phyloP scores from a whole-genome alignment of 30 jellyfish, hydroid and myxozoan species.

The Turritopsis rubra region DNA sequence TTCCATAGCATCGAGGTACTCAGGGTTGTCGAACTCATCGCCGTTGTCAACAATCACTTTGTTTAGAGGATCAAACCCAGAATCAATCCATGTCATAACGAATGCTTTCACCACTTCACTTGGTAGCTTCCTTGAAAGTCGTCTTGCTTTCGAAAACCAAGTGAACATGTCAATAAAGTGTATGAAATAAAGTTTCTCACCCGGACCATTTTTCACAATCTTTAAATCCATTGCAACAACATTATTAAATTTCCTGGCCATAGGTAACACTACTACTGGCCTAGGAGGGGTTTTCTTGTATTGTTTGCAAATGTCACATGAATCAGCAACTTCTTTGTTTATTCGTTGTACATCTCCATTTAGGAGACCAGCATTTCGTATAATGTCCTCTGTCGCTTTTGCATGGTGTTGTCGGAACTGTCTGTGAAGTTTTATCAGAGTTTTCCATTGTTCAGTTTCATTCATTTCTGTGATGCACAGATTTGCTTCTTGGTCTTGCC shows the following conservation, averaged over 20 bases:
- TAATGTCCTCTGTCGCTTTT: conserved; percentile 10
- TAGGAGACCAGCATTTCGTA: conserved; percentile 25
- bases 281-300: conserved; percentile 33
- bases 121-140: background rate
- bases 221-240: conserved; percentile 33
- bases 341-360: conserved; percentile 2
- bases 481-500: conserved; percentile 21
- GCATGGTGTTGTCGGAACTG: conserved; percentile 15
- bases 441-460: conserved; percentile 15
- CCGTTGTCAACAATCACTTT: conserved; percentile 2
- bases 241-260: conserved; percentile 29
- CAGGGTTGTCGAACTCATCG: conserved; percentile 18
- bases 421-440: background rate
- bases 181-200: background rate
- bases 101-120: background rate
- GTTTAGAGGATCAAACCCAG: conserved; percentile 16
- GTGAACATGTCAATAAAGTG: conserved; percentile 6
- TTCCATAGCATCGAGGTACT: conserved; percentile 32
- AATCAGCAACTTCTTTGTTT: conserved; percentile 23
- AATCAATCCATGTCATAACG: conserved; percentile 14
- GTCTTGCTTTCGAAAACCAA: conserved; percentile 5
- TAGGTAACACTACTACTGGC: conserved; percentile 27
- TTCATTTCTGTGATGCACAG: conserved; percentile 5
- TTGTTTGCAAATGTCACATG: conserved; percentile 20
- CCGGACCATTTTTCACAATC: conserved; percentile 21